phyloP scores from a whole-genome alignment of 2,797 vertebrate genomes.

The Microctenopoma lineatum region DNA sequence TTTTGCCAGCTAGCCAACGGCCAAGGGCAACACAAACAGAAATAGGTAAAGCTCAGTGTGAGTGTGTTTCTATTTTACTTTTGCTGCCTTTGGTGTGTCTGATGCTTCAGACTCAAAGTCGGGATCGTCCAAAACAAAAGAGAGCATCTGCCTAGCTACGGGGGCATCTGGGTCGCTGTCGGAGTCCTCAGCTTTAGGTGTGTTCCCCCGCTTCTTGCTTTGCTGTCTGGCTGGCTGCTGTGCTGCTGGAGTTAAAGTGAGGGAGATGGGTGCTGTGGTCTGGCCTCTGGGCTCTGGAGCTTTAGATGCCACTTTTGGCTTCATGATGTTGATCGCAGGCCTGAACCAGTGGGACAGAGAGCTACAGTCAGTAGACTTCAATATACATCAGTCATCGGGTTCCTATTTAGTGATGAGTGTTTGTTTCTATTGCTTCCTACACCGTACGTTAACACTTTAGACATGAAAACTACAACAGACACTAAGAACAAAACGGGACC shows the following conservation, averaged over 20 bases:
- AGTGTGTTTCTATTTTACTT: slow-evolving; percentile 54
- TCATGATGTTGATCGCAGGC: slow-evolving; percentile 76
- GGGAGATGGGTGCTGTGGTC: slow-evolving; percentile 63
- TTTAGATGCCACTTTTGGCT: slow-evolving; percentile 68
- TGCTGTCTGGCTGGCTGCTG: slow-evolving; percentile 51
- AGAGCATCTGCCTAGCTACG: slow-evolving; percentile 93
- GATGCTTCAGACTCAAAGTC: slow-evolving; percentile 95
- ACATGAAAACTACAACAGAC: too few relatives aligned
- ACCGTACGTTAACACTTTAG: too few relatives aligned
- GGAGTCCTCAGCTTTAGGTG: slow-evolving; percentile 80
- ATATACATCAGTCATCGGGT: too few relatives aligned
- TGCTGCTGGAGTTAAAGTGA: slow-evolving; percentile 59
- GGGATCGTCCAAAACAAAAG: slow-evolving; percentile 96
- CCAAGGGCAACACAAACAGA: too few relatives aligned
- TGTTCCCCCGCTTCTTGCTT: slow-evolving; percentile 67
- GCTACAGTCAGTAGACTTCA: background rate
- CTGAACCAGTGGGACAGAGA: slow-evolving; percentile 65
- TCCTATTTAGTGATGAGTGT: too few relatives aligned
- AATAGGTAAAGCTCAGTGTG: background rate
- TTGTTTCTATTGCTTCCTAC: too few relatives aligned
- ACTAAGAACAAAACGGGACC: too few relatives aligned
- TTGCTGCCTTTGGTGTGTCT: slow-evolving; percentile 81
- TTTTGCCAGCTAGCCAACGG: too few relatives aligned
- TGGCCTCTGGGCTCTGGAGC: slow-evolving; percentile 59
- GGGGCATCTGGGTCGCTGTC: slow-evolving; percentile 91